Evolutionary conservation across 1,140 invertebrate species (phyloP).

Genomic region (Macrobrachium nipponense): DNA sequence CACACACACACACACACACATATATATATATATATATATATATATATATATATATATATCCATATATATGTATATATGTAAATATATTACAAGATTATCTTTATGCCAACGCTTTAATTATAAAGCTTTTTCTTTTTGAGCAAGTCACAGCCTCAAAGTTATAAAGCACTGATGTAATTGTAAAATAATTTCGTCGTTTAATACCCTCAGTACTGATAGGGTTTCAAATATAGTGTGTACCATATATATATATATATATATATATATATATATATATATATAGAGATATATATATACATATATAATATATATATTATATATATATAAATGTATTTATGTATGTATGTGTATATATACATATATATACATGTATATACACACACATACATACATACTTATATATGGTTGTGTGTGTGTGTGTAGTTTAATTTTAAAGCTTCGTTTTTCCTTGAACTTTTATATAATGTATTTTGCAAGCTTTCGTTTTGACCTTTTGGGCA

Average conservation of each 20-base stretch:
- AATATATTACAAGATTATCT: background rate
- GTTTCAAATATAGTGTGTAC: too few species aligned
- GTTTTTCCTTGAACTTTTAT: too few species aligned
- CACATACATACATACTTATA: background rate
- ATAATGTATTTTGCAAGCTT: too few species aligned
- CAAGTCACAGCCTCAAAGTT: too few species aligned
- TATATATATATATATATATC: background rate
- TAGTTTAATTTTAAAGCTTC: background rate
- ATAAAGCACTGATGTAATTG: too few species aligned
- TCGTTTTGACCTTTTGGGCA: background rate
- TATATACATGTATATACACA: background rate
- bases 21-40: background rate
- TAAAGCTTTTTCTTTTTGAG: background rate
- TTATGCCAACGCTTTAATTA: background rate
- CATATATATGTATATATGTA: background rate
- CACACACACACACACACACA: background rate
- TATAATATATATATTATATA: background rate
- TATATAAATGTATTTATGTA: background rate
- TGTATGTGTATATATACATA: background rate
- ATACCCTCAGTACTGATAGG: too few species aligned
- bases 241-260: constrained; percentile 24
- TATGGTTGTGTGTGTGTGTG: background rate
- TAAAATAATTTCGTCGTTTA: too few species aligned
- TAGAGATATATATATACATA: background rate
- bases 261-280: background rate